Evolutionary conservation across 2,113 vertebrate genomes (phyloP).

Genomic region (Arothron firmamentum): DNA sequence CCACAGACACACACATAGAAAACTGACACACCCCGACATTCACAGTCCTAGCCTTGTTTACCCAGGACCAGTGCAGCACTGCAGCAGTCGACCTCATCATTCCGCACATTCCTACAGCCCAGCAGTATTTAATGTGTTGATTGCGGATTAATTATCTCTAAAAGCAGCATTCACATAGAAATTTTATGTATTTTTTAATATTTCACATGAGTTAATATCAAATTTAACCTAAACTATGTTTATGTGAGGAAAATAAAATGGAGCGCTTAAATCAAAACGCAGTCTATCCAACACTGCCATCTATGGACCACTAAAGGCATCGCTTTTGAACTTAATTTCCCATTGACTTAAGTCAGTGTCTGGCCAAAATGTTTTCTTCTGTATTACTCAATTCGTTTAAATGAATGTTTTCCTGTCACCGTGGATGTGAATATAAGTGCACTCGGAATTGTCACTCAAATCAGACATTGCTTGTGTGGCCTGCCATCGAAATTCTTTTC

Average conservation of each 20-base stretch:
- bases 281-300: conserved; percentile 56
- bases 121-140: conserved; percentile 37
- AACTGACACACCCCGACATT: conserved; percentile 52
- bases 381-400: conserved; percentile 44
- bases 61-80: conserved; percentile 53
- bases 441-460: conserved; percentile 33
- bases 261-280: background rate
- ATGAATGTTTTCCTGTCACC: conserved; percentile 41
- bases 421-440: conserved; percentile 33
- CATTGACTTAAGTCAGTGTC: conserved; percentile 15
- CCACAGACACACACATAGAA: conserved; percentile 60
- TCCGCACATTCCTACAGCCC: conserved; percentile 56
- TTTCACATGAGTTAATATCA: background rate
- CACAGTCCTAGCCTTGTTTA: conserved; percentile 59
- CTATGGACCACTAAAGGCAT: conserved; percentile 33
- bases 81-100: conserved; percentile 54
- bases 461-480: conserved; percentile 29
- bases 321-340: conserved; percentile 1
- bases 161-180: background rate
- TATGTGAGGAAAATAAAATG: background rate
- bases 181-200: background rate
- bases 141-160: background rate
- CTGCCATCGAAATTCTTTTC: background rate
- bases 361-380: conserved; percentile 44
- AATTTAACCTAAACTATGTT: background rate